A percentile compares a stretch with the other conserved stretches of the same genome.
These are phyloP conservation scores for Hetaerina americana DNA, from an alignment of 1,140 invertebrate genomes.

Conservation along the genomic window DNA sequence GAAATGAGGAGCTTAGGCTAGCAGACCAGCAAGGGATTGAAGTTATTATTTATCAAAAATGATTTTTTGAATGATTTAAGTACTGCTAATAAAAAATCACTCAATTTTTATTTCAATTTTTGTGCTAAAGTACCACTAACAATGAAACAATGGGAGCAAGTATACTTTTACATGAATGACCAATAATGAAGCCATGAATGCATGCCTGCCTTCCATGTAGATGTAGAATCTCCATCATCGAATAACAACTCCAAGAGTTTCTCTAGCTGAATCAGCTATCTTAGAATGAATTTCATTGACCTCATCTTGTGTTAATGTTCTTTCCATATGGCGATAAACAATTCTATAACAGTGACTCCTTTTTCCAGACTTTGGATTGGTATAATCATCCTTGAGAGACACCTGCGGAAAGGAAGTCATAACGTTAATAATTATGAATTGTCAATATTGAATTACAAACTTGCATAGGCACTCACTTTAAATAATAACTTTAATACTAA, in stretches of 20 bases:
- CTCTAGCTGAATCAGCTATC: conserved; percentile 48
- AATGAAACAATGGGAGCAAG: no score
- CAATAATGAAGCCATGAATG: conserved; percentile 40
- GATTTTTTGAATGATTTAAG: no score
- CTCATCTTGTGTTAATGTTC: conserved; percentile 73
- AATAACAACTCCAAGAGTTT: conserved; percentile 54
- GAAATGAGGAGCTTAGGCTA: no score
- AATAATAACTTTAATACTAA: no score
- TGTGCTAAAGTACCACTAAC: no score
- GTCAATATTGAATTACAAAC: no score
- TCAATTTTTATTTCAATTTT: no score
- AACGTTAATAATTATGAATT: conserved; percentile 9
- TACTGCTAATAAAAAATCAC: no score
- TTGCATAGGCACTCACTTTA: no score
- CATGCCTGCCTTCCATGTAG: conserved; percentile 8
- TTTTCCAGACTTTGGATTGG: conserved; percentile 69
- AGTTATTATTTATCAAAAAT: no score
- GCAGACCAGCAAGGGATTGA: no score
- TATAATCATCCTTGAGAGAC: conserved; percentile 72
- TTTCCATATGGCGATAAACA: conserved; percentile 85
- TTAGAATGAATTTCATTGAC: conserved; percentile 72
- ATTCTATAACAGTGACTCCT: conserved; percentile 87
- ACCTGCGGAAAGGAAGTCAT: conserved; percentile 41
- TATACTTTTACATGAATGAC: no score
- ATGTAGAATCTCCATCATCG: conserved; percentile 35